These are phyloP conservation scores for Petrocephalus sullivani DNA, from an alignment of 2,797 vertebrate genomes.

Conservation along the genomic window DNA sequence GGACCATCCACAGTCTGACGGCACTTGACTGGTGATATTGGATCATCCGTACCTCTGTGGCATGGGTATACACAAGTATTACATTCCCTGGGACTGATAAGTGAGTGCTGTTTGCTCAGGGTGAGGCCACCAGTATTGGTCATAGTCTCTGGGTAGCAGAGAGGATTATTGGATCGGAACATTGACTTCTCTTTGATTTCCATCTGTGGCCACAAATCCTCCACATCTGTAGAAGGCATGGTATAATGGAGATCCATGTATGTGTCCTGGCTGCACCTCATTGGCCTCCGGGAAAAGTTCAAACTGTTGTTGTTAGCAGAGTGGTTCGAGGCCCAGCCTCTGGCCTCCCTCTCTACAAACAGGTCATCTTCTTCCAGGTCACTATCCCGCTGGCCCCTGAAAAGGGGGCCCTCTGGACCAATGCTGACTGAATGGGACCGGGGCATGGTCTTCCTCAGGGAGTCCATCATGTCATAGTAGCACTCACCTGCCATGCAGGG, in stretches of 20 bases:
- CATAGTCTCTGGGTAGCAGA: slow-evolving; percentile 53
- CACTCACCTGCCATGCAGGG: slow-evolving; percentile 57
- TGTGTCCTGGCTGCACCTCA: not conserved
- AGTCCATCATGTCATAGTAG: slow-evolving; percentile 75
- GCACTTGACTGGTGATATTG: slow-evolving; percentile 49
- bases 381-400: slow-evolving; percentile 52
- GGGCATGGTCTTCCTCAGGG: slow-evolving; percentile 69
- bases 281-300: slow-evolving; percentile 32
- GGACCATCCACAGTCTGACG: slow-evolving; percentile 52
- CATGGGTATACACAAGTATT: slow-evolving; percentile 61
- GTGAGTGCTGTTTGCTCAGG: slow-evolving; percentile 51
- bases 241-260: slow-evolving; percentile 63
- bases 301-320: slow-evolving; percentile 65
- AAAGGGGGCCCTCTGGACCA: slow-evolving; percentile 61
- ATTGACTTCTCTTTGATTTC: slow-evolving; percentile 41
- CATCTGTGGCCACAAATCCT: slow-evolving; percentile 66
- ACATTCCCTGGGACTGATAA: slow-evolving; percentile 52
- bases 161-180: slow-evolving; percentile 55
- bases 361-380: slow-evolving; percentile 53
- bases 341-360: slow-evolving; percentile 61
- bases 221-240: slow-evolving; percentile 67
- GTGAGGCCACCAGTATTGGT: slow-evolving; percentile 58
- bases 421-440: slow-evolving; percentile 63
- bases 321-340: slow-evolving; percentile 75
- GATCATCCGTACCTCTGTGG: slow-evolving; percentile 52